Percentiles rank a stretch among this genome's conserved stretches.
phyloP scores from a whole-genome alignment of 2,113 vertebrate genomes.

The Chelonoidis abingdonii region DNA sequence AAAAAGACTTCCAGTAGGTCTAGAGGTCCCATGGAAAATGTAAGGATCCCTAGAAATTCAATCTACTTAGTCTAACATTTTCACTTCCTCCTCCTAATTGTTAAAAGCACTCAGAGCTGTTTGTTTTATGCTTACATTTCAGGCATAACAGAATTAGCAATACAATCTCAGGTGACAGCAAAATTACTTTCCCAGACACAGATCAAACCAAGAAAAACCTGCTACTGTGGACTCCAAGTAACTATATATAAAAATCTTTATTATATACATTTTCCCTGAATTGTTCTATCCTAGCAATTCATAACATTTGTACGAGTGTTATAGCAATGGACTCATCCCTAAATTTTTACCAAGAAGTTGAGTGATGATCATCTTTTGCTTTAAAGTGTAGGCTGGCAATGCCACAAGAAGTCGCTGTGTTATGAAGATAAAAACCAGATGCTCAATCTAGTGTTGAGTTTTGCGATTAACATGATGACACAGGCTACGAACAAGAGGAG shows the following conservation, averaged over 20 bases:
- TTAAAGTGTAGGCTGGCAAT: neutral
- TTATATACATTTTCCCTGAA: constrained; percentile 63
- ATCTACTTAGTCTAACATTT: neutral
- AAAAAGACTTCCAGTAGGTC: neutral
- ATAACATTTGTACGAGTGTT: neutral
- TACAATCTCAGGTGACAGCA: neutral
- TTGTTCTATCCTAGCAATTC: constrained; percentile 21
- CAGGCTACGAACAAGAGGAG: neutral
- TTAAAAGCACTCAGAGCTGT: neutral
- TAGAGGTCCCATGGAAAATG: neutral
- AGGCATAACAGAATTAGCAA: constrained; percentile 33
- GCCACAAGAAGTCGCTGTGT: neutral
- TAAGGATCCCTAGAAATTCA: neutral
- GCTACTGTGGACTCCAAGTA: constrained; percentile 25
- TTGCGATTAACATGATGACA: constrained; percentile 1
- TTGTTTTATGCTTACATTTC: constrained; percentile 26
- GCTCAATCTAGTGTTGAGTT: neutral
- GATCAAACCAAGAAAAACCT: constrained; percentile 58
- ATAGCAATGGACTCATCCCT: constrained; percentile 13
- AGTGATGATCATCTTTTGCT: neutral
- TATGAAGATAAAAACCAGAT: constrained; percentile 3
- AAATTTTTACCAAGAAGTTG: neutral
- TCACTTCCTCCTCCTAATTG: neutral
- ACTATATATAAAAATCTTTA: constrained; percentile 62
- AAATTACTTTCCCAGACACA: constrained; percentile 11